Conservation (phyloP, 2,797 vertebrate genomes). For the Melanotaenia maccullochi region DNA sequence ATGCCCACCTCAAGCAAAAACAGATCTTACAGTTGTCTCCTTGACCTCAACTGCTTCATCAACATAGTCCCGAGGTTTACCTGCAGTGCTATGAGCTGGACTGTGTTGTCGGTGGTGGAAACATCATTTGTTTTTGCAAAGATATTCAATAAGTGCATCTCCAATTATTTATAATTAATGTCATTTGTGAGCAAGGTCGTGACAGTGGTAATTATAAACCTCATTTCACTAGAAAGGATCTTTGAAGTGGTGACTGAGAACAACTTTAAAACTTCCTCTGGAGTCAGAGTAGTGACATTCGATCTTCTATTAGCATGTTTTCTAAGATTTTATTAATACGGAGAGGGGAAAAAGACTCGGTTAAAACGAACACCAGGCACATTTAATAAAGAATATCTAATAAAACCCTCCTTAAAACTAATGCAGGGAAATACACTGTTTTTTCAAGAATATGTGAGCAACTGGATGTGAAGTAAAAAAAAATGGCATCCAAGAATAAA, state of each 20-base stretch:
- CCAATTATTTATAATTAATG: conserved; percentile 71
- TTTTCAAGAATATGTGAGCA: too few species aligned
- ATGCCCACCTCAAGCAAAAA: conserved; percentile 11
- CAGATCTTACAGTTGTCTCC: background rate
- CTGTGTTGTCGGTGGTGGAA: conserved; percentile 41
- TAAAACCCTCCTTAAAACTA: too few species aligned
- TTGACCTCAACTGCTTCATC: background rate
- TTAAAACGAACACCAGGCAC: too few species aligned
- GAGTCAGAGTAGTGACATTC: background rate
- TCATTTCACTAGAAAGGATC: conserved; percentile 42
- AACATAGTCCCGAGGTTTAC: conserved; percentile 5
- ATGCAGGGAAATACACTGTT: too few species aligned
- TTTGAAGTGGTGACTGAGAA: background rate
- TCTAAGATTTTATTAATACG: background rate
- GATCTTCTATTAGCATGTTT: background rate
- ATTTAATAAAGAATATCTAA: too few species aligned
- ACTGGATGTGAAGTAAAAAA: too few species aligned
- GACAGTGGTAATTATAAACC: conserved; percentile 57
- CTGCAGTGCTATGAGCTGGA: conserved; percentile 21
- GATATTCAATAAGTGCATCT: conserved; percentile 42
- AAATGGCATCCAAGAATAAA: too few species aligned
- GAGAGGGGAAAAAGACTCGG: too few species aligned
- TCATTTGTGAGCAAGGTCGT: conserved; percentile 54
- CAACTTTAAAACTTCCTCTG: conserved; percentile 15
- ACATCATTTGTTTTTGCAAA: conserved; percentile 52